Evolutionary conservation across 1,140 invertebrate species (phyloP), one percentile per base, ranked within the genome.

Genomic region (Hycleus cichorii): DNA sequence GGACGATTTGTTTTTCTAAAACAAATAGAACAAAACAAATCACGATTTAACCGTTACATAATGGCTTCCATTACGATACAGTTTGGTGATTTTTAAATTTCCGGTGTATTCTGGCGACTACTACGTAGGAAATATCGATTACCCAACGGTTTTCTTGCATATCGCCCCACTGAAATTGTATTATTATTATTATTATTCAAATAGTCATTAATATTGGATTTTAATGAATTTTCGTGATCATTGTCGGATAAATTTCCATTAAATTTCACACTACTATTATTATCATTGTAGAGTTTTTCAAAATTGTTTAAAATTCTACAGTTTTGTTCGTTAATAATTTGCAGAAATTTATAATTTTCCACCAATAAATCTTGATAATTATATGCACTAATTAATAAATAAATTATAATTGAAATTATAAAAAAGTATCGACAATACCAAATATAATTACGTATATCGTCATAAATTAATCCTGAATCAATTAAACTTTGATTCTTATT

Each of bases 401-500:
- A 57, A 45, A 61, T 39, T 12, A 62, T 12, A 42, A 53, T 47
- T 10, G 67, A 10, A 39, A 64, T 55, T 18, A 63, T 57, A 62
- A 68, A 67, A 49, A 43, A 57, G 58, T 71, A 68, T 25, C 69
- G 49, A n/a, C 58, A 64, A 47, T 50, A 61, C 65, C 66, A 66
- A 51, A 71, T 55, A 49, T 64, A 69, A 40, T 48, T 49, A 39
- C 66, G 61, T 26, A 69, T 51, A 49, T 64, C 58, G 25, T 55
- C 55, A 47, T 64, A 66, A n/a, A 64, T 54, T 56, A 49, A 43
- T 39, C 48, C 39, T 7, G 59, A 51, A 25, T 65, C 47, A 12
- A 32, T 24, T 43, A 49, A 24, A 18, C 56, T 39, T 32, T 4
- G 7, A 48, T 63, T 38, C 25, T 54, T 10, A 45, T 57, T 43